Conservation (phyloP, 2,113 vertebrate species). For the Sterna hirundo region DNA sequence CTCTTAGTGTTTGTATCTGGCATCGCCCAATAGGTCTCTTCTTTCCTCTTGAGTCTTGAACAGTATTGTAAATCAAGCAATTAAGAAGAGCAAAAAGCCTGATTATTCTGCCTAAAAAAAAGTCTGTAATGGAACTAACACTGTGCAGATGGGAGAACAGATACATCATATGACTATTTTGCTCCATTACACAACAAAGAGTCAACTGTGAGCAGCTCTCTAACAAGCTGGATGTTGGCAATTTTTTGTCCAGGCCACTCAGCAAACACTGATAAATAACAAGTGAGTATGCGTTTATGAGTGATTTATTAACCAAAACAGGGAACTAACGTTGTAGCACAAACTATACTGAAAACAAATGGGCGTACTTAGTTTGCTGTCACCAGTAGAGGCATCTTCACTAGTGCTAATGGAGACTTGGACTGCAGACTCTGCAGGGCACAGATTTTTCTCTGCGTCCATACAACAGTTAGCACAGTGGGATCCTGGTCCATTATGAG, state of each 20-base stretch:
- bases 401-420: conserved; percentile 8
- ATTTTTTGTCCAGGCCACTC: conserved; percentile 15
- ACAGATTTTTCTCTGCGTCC: not conserved
- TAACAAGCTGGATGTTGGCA: not conserved
- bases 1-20: conserved; percentile 17
- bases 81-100: conserved; percentile 44
- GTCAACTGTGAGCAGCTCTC: conserved; percentile 2
- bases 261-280: conserved; percentile 27
- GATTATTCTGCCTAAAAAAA: conserved; percentile 41
- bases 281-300: not conserved
- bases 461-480: conserved; percentile 7
- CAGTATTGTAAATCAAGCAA: conserved; percentile 1
- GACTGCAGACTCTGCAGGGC: conserved; percentile 28
- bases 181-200: conserved; percentile 39
- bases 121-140: conserved; percentile 11
- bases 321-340: not conserved
- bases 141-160: conserved; percentile 38
- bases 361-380: conserved; percentile 7
- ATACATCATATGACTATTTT: conserved; percentile 12
- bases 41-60: conserved; percentile 20
- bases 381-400: conserved; percentile 3
- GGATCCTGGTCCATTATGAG: conserved; percentile 24
- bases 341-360: not conserved
- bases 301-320: conserved; percentile 23
- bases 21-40: not conserved